Evolutionary conservation across 2,888 invertebrate genomes (phyloP).

Genomic region (Resseliella maxima): DNA sequence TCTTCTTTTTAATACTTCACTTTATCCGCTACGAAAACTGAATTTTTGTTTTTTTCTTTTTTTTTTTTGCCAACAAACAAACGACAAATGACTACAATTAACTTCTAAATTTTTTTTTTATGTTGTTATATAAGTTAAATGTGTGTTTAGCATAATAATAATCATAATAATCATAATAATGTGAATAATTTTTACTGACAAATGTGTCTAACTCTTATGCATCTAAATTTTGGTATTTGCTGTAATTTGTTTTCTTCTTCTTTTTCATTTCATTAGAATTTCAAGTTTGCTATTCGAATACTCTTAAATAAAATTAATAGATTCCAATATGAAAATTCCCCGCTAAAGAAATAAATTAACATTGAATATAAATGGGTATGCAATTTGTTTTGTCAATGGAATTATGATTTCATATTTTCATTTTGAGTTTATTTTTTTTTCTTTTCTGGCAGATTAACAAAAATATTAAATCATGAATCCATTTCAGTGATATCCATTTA

Average conservation of each 20-base stretch:
- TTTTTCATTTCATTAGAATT: constrained; percentile 5
- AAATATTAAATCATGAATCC: background rate
- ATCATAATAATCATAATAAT: no score
- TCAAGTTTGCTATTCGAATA: background rate
- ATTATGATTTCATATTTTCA: background rate
- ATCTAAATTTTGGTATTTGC: constrained; percentile 35
- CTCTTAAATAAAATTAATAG: background rate
- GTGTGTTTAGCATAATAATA: constrained; percentile 7
- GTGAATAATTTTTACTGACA: background rate
- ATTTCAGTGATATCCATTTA: background rate
- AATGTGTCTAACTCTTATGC: background rate
- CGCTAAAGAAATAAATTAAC: background rate
- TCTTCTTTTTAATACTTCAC: no score
- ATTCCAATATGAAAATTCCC: background rate
- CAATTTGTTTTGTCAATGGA: background rate
- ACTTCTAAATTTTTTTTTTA: background rate
- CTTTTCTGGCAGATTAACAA: constrained; percentile 2
- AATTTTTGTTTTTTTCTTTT: background rate
- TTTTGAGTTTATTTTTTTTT: background rate
- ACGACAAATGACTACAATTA: constrained; percentile 43
- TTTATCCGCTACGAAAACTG: background rate
- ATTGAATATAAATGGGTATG: background rate
- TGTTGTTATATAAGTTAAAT: background rate
- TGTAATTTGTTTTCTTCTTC: no score
- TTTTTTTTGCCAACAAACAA: background rate